Evolutionary conservation across 2,113 vertebrate genomes (phyloP).

Genomic region (Oncorhynchus kisutch): DNA sequence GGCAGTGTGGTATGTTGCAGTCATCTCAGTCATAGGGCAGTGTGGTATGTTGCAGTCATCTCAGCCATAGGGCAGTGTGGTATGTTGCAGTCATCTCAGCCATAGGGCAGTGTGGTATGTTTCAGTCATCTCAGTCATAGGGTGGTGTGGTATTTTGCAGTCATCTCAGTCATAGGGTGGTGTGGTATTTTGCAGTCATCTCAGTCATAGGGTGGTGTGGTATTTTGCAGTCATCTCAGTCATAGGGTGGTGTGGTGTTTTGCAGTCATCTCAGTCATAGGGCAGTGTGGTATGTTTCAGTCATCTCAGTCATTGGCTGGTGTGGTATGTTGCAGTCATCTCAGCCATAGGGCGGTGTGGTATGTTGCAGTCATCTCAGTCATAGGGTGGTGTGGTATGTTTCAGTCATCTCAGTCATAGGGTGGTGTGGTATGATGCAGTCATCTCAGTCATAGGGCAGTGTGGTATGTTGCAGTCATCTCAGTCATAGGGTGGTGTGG

Average conservation of each 20-base stretch:
- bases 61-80: background rate
- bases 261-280: background rate
- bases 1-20: background rate
- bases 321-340: background rate
- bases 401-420: background rate
- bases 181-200: background rate
- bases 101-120: background rate
- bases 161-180: background rate
- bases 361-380: background rate
- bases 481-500: background rate
- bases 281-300: background rate
- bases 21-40: background rate
- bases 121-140: background rate
- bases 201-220: background rate
- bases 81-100: background rate
- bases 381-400: background rate
- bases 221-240: too few species aligned
- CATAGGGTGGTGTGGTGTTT: background rate
- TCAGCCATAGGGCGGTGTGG: background rate
- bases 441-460: background rate
- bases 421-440: background rate
- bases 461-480: background rate
- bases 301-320: background rate
- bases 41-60: background rate
- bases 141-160: background rate